These are phyloP conservation scores for Caenorhabditis sinica DNA, from an alignment of 2,888 invertebrate genomes.

Conservation along the genomic window DNA sequence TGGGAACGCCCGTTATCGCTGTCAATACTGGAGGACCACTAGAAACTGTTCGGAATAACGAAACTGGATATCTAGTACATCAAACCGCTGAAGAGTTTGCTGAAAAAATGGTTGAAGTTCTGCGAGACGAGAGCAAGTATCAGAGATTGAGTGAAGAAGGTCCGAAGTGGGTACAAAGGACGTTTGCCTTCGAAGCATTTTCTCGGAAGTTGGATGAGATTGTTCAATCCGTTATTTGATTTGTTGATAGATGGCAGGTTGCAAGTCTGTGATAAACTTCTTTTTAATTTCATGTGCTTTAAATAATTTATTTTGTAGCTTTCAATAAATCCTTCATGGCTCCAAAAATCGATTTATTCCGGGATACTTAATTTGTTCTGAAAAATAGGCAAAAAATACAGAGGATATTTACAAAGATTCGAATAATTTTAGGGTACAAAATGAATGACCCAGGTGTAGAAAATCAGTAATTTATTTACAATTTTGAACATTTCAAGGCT, in stretches of 20 bases:
- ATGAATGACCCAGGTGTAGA: too few species aligned
- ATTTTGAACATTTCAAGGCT: too few species aligned
- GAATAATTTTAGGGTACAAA: too few species aligned
- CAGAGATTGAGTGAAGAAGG: slow-evolving; percentile 63
- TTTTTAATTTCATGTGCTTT: slow-evolving; percentile 10
- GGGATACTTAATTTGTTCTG: too few species aligned
- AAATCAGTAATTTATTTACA: too few species aligned
- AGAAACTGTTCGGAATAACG: slow-evolving; percentile 89
- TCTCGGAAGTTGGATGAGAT: slow-evolving; percentile 65
- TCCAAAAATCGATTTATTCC: too few species aligned
- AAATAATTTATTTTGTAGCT: slow-evolving; percentile 20
- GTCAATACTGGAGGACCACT: slow-evolving; percentile 94
- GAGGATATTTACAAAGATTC: too few species aligned
- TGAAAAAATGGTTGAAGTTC: slow-evolving; percentile 71
- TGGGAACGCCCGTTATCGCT: slow-evolving; percentile 94
- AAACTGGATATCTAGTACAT: slow-evolving; percentile 85
- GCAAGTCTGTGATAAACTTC: neutral
- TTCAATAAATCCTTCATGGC: slow-evolving; percentile 10
- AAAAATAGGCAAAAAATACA: too few species aligned
- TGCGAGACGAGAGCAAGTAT: slow-evolving; percentile 39
- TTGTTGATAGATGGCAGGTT: neutral
- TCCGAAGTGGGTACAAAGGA: slow-evolving; percentile 70
- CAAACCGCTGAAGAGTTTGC: slow-evolving; percentile 73
- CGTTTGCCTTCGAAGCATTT: slow-evolving; percentile 78
- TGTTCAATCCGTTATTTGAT: slow-evolving; percentile 34